Percentiles rank a stretch among this genome's conserved stretches.
Conservation (phyloP, 2,888 invertebrate species). For the Eurytoma adleriae region DNA sequence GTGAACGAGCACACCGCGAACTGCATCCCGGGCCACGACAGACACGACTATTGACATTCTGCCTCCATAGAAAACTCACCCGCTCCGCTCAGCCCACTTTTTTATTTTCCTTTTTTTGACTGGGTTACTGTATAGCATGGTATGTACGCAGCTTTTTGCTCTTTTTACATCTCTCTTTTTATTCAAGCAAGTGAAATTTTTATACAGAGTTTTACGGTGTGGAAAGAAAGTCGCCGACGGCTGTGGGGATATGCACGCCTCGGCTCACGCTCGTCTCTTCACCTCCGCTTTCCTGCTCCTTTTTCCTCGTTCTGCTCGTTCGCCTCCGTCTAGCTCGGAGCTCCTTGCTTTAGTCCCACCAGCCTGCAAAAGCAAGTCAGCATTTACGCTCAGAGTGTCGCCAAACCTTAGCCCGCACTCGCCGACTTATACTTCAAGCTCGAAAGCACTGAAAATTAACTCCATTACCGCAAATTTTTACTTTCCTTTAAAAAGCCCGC, state of each 20-base stretch:
- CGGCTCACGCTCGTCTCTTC: constrained; percentile 19
- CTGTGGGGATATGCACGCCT: constrained; percentile 10
- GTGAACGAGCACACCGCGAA: neutral
- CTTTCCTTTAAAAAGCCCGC: constrained; percentile 31
- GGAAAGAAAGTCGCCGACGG: constrained; percentile 48
- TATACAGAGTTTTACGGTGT: constrained; percentile 55
- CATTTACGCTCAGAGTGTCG: constrained; percentile 41
- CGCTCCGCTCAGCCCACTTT: neutral
- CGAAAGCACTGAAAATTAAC: constrained; percentile 48
- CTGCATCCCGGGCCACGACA: constrained; percentile 24
- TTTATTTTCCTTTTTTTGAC: constrained; percentile 2
- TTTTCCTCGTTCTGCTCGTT: neutral
- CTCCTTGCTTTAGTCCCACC: constrained; percentile 49
- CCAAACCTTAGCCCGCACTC: constrained; percentile 7
- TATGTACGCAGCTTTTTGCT: neutral
- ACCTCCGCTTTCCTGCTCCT: constrained; percentile 1
- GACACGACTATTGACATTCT: constrained; percentile 52
- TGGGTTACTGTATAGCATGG: constrained; percentile 1
- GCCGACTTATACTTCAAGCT: constrained; percentile 34
- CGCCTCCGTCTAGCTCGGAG: neutral
- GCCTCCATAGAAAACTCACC: constrained; percentile 41
- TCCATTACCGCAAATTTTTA: constrained; percentile 40
- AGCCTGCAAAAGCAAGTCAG: constrained; percentile 53
- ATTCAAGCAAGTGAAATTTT: constrained; percentile 55
- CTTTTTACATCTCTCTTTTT: constrained; percentile 32